A percentile compares a stretch with the other conserved stretches of the same genome.
Evolutionary conservation across 2,113 vertebrate species (phyloP).

Genomic region (Myrmecophaga tridactyla): DNA sequence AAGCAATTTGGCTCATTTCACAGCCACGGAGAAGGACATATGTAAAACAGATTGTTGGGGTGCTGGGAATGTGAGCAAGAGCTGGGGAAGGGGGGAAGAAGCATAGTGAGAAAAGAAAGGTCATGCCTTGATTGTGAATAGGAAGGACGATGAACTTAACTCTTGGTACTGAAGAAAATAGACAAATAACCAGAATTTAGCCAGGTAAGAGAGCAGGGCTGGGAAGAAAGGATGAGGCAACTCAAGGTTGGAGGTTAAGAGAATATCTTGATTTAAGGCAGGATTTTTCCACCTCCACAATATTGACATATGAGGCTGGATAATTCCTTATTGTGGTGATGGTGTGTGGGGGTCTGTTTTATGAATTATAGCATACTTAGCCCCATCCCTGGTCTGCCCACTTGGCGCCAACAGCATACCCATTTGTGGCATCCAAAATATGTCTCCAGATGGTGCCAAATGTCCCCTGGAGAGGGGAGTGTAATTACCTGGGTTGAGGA

Average conservation of each 20-base stretch:
- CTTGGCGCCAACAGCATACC: not conserved
- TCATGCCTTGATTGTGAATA: not conserved
- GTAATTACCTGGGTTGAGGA: fast-evolving
- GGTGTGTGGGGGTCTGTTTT: not conserved
- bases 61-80: fast-evolving
- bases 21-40: not conserved
- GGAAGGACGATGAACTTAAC: fast-evolving
- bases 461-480: not conserved
- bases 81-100: fast-evolving
- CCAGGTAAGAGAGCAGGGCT: too few species aligned
- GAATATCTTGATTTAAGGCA: fast-evolving
- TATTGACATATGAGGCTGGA: not conserved
- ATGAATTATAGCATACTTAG: fast-evolving
- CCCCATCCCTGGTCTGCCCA: fast-evolving
- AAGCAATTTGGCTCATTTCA: fast-evolving
- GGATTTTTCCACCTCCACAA: not conserved
- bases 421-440: not conserved
- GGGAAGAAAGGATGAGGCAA: fast-evolving
- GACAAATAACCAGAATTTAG: not conserved
- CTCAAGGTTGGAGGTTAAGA: not conserved
- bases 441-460: not conserved
- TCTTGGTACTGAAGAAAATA: not conserved
- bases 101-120: fast-evolving
- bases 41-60: not conserved
- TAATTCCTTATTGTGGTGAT: not conserved